Conservation (phyloP, 2,888 invertebrate species). For the Acleris sparsana region DNA sequence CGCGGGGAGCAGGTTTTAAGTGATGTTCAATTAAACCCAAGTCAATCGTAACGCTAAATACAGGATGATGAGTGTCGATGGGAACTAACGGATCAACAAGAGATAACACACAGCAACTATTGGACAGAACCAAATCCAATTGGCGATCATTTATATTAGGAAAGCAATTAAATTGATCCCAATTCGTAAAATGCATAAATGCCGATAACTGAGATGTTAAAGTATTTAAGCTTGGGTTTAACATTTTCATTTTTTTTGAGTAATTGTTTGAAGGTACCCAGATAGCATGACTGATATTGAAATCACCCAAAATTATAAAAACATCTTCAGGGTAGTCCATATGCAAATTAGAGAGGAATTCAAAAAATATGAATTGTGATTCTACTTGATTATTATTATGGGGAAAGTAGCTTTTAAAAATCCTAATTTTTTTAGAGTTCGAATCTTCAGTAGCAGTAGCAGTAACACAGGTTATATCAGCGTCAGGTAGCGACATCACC, state of each 20-base stretch:
- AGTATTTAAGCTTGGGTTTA: slow-evolving; percentile 4
- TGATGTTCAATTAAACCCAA: too few species aligned
- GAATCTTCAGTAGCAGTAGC: background rate
- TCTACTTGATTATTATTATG: background rate
- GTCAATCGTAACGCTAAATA: too few species aligned
- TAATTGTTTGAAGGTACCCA: background rate
- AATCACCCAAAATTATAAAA: slow-evolving; percentile 2
- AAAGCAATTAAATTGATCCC: too few species aligned
- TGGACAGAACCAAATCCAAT: background rate
- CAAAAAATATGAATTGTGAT: slow-evolving; percentile 3
- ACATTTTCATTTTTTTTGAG: background rate
- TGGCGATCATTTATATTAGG: background rate
- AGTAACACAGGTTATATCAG: slow-evolving; percentile 8
- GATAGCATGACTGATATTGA: slow-evolving; percentile 3
- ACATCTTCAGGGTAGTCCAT: slow-evolving; percentile 1
- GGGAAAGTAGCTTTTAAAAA: slow-evolving; percentile 7
- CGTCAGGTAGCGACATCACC: background rate
- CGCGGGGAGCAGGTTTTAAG: too few species aligned
- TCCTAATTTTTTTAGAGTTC: background rate
- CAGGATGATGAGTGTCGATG: too few species aligned
- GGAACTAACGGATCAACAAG: too few species aligned
- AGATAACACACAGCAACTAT: too few species aligned
- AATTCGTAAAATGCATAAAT: slow-evolving; percentile 20
- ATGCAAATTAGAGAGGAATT: slow-evolving; percentile 1
- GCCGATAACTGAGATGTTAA: slow-evolving; percentile 13